Conservation (phyloP, 2,797 vertebrate species). For the Enteromius fasciolatus region DNA sequence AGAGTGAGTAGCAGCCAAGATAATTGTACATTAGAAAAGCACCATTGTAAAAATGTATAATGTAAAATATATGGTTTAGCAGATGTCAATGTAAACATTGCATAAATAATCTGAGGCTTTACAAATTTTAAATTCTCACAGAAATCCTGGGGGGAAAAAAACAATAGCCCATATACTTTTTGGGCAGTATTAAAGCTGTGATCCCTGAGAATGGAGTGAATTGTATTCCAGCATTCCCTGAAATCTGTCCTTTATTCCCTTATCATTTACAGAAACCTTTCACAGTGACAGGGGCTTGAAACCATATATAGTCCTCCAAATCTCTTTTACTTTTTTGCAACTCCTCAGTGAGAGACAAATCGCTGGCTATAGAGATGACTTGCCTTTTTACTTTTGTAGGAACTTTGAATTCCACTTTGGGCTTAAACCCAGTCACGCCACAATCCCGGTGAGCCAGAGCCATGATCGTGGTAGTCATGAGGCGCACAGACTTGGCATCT, state of each 20-base stretch:
- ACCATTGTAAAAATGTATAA: conserved; percentile 10
- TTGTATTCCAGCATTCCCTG: not conserved
- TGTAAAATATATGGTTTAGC: not conserved
- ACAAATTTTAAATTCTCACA: conserved; percentile 42
- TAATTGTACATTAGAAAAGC: not conserved
- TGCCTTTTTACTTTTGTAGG: conserved; percentile 84
- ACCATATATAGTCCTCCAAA: conserved; percentile 92
- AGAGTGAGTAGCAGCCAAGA: conserved; percentile 10
- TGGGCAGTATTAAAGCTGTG: not conserved
- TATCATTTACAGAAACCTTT: conserved; percentile 82
- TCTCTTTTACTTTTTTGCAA: conserved; percentile 47
- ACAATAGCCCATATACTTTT: not conserved
- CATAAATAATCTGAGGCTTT: conserved; percentile 14
- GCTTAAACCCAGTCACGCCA: conserved; percentile 89
- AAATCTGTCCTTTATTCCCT: conserved; percentile 33
- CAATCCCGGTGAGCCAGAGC: conserved; percentile 89
- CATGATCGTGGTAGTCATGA: conserved; percentile 84
- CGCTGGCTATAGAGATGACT: conserved; percentile 82
- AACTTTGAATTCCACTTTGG: conserved; percentile 89
- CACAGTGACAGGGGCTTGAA: conserved; percentile 88
- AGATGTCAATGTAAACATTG: not conserved
- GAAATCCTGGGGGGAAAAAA: not conserved
- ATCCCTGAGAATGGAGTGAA: conserved; percentile 34
- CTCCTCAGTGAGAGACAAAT: conserved; percentile 53
- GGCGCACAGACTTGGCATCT: conserved; percentile 81